Evolutionary conservation across 1,140 invertebrate genomes (phyloP).

Genomic region (Cardiocondyla obscurior): DNA sequence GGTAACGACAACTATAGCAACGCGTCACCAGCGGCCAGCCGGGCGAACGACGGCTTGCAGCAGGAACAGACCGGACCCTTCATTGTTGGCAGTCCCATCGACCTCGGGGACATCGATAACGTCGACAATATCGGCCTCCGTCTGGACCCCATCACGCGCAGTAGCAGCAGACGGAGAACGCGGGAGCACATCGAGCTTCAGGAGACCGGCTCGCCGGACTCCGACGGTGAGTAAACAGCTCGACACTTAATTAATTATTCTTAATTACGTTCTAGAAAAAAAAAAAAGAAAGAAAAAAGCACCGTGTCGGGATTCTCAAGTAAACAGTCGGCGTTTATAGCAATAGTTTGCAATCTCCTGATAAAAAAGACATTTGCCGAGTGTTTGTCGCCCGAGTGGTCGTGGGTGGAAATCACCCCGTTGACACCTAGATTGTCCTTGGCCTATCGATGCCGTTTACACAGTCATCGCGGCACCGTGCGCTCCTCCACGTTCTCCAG

Average conservation of each 20-base stretch:
- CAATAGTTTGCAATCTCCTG: no score
- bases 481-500: background rate
- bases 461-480: constrained; percentile 48
- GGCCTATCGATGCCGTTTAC: constrained; percentile 66
- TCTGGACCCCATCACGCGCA: constrained; percentile 62
- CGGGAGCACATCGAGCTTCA: constrained; percentile 81
- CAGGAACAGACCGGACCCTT: constrained; percentile 76
- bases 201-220: constrained; percentile 67
- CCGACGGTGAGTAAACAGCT: constrained; percentile 63
- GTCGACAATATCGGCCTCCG: constrained; percentile 80
- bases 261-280: background rate
- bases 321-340: no score
- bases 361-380: background rate
- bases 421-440: constrained; percentile 58
- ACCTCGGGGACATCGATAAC: constrained; percentile 81
- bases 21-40: constrained; percentile 24
- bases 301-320: no score
- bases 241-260: background rate
- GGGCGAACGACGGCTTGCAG: constrained; percentile 60
- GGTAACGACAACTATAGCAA: background rate
- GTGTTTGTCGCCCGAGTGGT: background rate
- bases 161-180: constrained; percentile 65
- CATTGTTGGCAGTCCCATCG: constrained; percentile 82
- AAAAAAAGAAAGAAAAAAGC: no score
- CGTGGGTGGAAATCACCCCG: background rate